Base-by-base conservation (phyloP, 2,888 invertebrate species). In the Drosophila paucipuncta region DNA sequence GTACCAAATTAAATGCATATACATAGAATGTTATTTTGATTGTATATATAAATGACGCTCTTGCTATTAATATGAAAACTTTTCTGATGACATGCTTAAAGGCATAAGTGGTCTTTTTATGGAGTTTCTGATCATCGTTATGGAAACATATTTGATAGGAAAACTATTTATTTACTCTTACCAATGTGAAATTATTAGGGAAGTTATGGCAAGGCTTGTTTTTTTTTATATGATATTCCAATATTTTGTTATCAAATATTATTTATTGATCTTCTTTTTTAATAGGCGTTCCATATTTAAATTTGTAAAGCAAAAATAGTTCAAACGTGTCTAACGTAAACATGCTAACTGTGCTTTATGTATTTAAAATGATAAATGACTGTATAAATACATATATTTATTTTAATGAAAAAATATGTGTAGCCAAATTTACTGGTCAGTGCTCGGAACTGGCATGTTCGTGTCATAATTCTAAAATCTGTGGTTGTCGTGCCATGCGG, bases 381-480 rank as follows among this genome's bases (percentile, higher is more conserved):
- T 30, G 37, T 31, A 18, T 22, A 33, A 9, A 18, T 25, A 25
- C 11, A 9, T 13, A 53, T 69, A 68, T 68, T 69, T 64, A 72
- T 69, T 72, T 71, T 60, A 74, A 80, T 76, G 50, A 72, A 78
- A 68, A 76, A 69, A 70, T 60, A 85, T 81, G 57, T 72, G 72
- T 76, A 74, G 28, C 78, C 55, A 43, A 74, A 76, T 72, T 73
- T 73, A 71, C 63, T 53, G 69, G 76, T 70, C 76, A 67, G 67
- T 58, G 70, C 62, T 47, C 43, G 52, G 41, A 52, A 28, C 53
- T 72, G 54, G 59, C 66, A 57, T 82, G 85, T 78, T 80, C 76
- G 62, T 78, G 84, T 82, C 82, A 85, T 80, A 84, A 78, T 85
- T 82, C 82, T 85, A 85, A 80, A 85, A 85, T 84, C 78, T 82